These are phyloP conservation scores for Holacanthus passer DNA, from an alignment of 2,113 vertebrate genomes.

Conservation along the genomic window DNA sequence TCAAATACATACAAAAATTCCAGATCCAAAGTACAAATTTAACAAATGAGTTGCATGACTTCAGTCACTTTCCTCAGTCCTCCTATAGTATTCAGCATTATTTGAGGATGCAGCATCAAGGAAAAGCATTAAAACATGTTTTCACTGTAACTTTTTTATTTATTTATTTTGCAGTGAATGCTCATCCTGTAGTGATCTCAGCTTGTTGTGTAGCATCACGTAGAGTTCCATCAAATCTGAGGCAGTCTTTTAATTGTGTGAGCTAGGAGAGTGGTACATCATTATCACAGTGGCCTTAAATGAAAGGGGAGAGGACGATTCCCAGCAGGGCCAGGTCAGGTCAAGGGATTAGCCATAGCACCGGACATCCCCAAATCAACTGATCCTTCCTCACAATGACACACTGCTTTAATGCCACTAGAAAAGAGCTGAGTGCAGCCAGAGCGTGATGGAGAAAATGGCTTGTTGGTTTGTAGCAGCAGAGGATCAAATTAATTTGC, in stretches of 20 bases:
- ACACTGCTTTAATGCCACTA: slow-evolving; percentile 48
- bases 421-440: slow-evolving; percentile 32
- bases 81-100: not conserved
- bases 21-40: no score
- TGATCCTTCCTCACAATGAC: slow-evolving; percentile 67
- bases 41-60: no score
- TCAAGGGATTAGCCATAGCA: slow-evolving; percentile 78
- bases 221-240: slow-evolving; percentile 5
- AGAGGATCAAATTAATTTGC: slow-evolving; percentile 43
- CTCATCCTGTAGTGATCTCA: not conserved
- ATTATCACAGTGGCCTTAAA: slow-evolving; percentile 63
- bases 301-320: slow-evolving; percentile 67
- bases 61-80: not conserved
- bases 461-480: slow-evolving; percentile 40
- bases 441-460: slow-evolving; percentile 34
- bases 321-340: slow-evolving; percentile 73
- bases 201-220: not conserved
- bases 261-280: slow-evolving; percentile 35
- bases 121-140: not conserved
- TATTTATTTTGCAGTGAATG: not conserved
- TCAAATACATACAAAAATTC: not conserved
- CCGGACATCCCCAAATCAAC: slow-evolving; percentile 81
- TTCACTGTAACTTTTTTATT: not conserved
- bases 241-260: slow-evolving; percentile 24
- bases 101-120: not conserved